Base-by-base conservation (phyloP, 2,113 vertebrate species). In the Cyprichromis sp. region DNA sequence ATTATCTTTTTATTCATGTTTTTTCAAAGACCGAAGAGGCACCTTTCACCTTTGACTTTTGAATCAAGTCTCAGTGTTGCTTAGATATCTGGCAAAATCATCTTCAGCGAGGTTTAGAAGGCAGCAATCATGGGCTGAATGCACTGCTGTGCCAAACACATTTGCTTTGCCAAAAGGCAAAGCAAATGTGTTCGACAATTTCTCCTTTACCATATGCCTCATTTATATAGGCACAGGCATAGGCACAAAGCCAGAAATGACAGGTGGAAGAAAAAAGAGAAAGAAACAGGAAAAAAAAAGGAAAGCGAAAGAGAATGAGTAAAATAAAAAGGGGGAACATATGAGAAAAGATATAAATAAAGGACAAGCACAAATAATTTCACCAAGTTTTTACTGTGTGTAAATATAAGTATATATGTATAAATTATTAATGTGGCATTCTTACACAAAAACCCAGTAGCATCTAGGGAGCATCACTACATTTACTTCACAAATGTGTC, bases 271-370 rank as follows among this genome's bases (percentile, higher is more conserved):
- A 68, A 21, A 68, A 68, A 40, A 24, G 63, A 21, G 36, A 2
- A 68, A 40, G 19, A 68, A 68, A 68, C n/a, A 1, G 5, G 3
- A 0, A 0, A 2, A 34, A 6, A 68, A 68, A 40, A 40, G 11
- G 19, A 24, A 68, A 68, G 10, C 1, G 10, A 66, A 66, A 13
- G 61, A 66, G 7, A 66, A 66, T 66, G 61, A 38, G 34, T 38
- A 68, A 68, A 68, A 68, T 21, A 68, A 68, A 40, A 40, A 40
- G 36, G 11, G 7, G 7, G 7, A 13, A 14, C 11, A 68, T 40
- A 14, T 8, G 63, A 40, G 36, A 68, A 68, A 68, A 68, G n/a
- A 40, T 68, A 24, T 40, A 13, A 9, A 68, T 40, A 24, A 68
- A 68, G 63, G 36, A 68, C 63, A 24, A 68, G 36, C n/a, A 68